Evolutionary conservation across 2,113 vertebrate species (phyloP), one percentile per base, ranked within the genome.

Genomic region (human): DNA sequence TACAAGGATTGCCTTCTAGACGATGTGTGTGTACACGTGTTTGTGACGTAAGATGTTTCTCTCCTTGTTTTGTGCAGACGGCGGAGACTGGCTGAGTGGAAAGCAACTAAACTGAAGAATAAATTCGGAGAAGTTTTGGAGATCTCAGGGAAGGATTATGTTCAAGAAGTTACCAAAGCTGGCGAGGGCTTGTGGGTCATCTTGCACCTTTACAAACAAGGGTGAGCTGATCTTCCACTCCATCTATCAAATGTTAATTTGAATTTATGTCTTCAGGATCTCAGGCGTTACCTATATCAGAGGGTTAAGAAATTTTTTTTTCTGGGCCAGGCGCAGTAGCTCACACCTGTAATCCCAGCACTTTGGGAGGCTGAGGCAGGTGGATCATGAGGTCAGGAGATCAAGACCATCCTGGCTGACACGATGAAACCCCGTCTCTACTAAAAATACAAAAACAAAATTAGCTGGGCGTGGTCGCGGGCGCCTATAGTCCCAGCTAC

Each of bases 121-220:
- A 98, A 98, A 85, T 99, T 99, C 16, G 99, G 99, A 7, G 99
- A 99, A 83, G 66, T 99, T 94, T 83, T 92, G 12, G 99, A 99
- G 97, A 99, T 99, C 97, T 99, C 99, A 0, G 99, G 99, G n/a
- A 99, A 99, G 97, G 99, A 99, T 96, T 99, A 99, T 1, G 81
- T 99, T 97, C 99, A 99, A 92, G 99, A 99, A 98, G 99, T 99
- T 89, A 99, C 99, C 5, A 99, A 99, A 98, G 99, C 99, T 22
- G 99, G 99, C 89, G 98, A 99, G 1, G 99, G 98, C 43, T 98
- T 99, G 96, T 99, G 99, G 99, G 99, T 99, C 79, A 98, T 99
- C 95, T 97, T 99, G 97, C 99, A 99, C 87, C 99, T 99, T 97
- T 99, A 99, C 98, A 99, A 99, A 96, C 99, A 99, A 98, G 99